These are phyloP conservation scores for Lasioglossum villosulum DNA, from an alignment of 2,888 invertebrate genomes.

Conservation along the genomic window DNA sequence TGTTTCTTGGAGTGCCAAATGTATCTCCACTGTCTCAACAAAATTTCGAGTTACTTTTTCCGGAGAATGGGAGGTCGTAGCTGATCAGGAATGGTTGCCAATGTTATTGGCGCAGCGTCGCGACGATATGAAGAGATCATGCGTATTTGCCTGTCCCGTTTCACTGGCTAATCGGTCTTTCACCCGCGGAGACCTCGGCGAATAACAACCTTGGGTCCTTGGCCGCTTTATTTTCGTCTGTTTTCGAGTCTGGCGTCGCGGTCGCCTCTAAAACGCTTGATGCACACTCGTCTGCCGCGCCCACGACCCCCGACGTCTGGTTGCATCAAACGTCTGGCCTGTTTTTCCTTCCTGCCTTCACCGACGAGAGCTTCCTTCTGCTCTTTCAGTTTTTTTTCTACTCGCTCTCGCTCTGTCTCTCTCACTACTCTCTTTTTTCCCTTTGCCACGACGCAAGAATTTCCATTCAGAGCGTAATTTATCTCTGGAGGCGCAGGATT, in stretches of 20 bases:
- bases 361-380: conserved; percentile 9
- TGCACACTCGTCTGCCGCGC: conserved; percentile 29
- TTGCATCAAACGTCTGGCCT: conserved; percentile 34
- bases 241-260: conserved; percentile 48
- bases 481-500: conserved; percentile 1
- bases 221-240: conserved; percentile 60
- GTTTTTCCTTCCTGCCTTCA: conserved; percentile 30
- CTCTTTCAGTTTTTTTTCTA: background rate
- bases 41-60: background rate
- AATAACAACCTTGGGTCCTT: conserved; percentile 51
- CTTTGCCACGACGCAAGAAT: conserved; percentile 19
- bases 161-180: conserved; percentile 47
- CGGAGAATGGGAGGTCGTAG: background rate
- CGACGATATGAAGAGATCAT: background rate
- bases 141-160: conserved; percentile 18
- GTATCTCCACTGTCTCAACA: background rate
- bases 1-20: background rate
- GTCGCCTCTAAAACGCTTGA: conserved; percentile 32
- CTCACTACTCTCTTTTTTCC: background rate
- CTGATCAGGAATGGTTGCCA: background rate
- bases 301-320: conserved; percentile 44
- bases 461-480: conserved; percentile 33
- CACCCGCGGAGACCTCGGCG: conserved; percentile 45
- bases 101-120: background rate
- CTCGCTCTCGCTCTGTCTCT: background rate